These are phyloP conservation scores for Microctonus aethiopoides DNA, from an alignment of 2,888 invertebrate species.

Conservation along the genomic window DNA sequence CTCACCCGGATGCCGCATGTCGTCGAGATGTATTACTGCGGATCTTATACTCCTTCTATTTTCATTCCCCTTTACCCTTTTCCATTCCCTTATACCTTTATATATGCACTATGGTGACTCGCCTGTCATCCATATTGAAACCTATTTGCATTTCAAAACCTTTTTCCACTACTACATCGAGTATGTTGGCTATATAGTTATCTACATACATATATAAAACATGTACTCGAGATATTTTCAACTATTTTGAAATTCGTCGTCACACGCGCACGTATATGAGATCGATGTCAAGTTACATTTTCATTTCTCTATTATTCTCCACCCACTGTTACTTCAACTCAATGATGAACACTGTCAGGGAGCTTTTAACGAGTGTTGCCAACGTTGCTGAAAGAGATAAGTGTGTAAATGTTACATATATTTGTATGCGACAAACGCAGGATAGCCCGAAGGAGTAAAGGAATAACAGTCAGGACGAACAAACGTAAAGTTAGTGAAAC, in stretches of 20 bases:
- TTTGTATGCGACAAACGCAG: constrained; percentile 9
- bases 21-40: constrained; percentile 64
- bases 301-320: not conserved
- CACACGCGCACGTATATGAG: not conserved
- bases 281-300: constrained; percentile 16
- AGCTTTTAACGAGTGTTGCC: constrained; percentile 36
- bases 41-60: constrained; percentile 52
- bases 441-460: constrained; percentile 20
- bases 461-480: not conserved
- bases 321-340: not conserved
- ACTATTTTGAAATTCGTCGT: not conserved
- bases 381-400: constrained; percentile 36
- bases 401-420: not conserved
- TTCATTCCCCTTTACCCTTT: constrained; percentile 1
- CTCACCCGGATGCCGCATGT: constrained; percentile 62
- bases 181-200: not conserved
- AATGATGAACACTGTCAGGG: not conserved
- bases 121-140: constrained; percentile 56
- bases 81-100: not conserved
- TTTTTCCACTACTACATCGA: constrained; percentile 31
- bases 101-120: constrained; percentile 27
- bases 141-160: constrained; percentile 57
- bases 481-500: constrained; percentile 22
- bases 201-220: not conserved
- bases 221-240: constrained; percentile 4